Conservation (phyloP, 2,888 invertebrate genomes). For the Phaedon cochleariae region DNA sequence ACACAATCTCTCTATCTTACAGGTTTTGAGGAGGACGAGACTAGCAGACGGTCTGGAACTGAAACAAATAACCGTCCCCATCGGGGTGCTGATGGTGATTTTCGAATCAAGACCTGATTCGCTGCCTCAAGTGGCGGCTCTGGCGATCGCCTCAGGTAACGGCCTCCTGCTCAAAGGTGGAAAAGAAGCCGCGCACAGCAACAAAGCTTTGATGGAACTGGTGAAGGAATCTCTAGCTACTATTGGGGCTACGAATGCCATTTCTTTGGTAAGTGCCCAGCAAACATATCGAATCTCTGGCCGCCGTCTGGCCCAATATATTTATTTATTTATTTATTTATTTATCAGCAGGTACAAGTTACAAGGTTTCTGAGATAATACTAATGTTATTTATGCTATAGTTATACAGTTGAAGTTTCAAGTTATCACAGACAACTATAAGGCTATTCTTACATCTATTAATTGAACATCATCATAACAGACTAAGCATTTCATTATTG, state of each 20-base stretch:
- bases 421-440: too few relatives aligned
- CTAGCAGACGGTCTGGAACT: conserved; percentile 74
- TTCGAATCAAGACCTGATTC: conserved; percentile 99
- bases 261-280: conserved; percentile 83
- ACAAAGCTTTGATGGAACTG: conserved; percentile 88
- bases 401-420: too few relatives aligned
- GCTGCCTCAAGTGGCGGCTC: conserved; percentile 93
- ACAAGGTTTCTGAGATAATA: too few relatives aligned
- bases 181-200: conserved; percentile 93
- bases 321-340: too few relatives aligned
- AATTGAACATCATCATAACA: too few relatives aligned
- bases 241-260: conserved; percentile 86
- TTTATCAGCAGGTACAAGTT: too few relatives aligned
- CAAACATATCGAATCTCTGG: too few relatives aligned
- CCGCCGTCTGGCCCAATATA: too few relatives aligned
- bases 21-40: conserved; percentile 55
- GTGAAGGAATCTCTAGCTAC: conserved; percentile 88
- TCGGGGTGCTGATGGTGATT: conserved; percentile 96
- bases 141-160: conserved; percentile 97
- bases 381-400: too few relatives aligned
- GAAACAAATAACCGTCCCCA: conserved; percentile 95
- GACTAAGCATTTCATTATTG: too few relatives aligned
- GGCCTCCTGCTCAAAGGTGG: conserved; percentile 97
- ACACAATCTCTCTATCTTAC: too few relatives aligned
- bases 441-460: too few relatives aligned